Conservation (phyloP, 2,888 invertebrate species). For the Aproaerema taeniolella region DNA sequence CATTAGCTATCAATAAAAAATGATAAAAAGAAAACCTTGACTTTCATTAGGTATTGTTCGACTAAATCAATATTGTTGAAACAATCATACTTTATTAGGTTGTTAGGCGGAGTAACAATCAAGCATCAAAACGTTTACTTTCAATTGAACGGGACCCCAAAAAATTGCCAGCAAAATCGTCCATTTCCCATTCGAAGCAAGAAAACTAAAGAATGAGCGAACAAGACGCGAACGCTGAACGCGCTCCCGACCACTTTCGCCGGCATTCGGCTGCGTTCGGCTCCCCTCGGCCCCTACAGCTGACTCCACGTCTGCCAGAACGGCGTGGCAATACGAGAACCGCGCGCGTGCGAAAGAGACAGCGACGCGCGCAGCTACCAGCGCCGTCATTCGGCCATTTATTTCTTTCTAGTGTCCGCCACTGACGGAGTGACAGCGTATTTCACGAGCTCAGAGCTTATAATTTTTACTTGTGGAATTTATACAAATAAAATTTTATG, state of each 20-base stretch:
- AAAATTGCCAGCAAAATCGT: constrained; percentile 17
- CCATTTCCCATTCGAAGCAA: constrained; percentile 25
- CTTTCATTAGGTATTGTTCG: too few species aligned
- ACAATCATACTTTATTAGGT: too few species aligned
- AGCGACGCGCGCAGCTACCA: constrained; percentile 47
- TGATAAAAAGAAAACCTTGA: too few species aligned
- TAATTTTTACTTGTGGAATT: constrained; percentile 64
- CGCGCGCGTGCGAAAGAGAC: constrained; percentile 34
- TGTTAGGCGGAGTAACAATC: too few species aligned
- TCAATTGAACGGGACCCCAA: constrained; percentile 3
- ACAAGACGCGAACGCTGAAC: constrained; percentile 24
- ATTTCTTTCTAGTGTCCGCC: constrained; percentile 67
- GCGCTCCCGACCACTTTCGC: constrained; percentile 68
- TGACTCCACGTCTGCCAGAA: constrained; percentile 57
- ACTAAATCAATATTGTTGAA: too few species aligned
- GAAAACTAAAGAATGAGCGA: constrained; percentile 27
- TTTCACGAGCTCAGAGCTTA: constrained; percentile 52
- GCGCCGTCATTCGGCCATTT: constrained; percentile 55
- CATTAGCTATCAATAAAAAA: too few species aligned
- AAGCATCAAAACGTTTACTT: neutral
- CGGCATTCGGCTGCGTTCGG: constrained; percentile 57
- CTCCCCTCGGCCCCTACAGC: constrained; percentile 65
- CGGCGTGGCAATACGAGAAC: constrained; percentile 33
- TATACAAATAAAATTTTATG: constrained; percentile 54
- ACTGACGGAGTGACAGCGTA: constrained; percentile 67